Conservation (phyloP, 1,140 invertebrate species). For the Drosophila tropicalis region DNA sequence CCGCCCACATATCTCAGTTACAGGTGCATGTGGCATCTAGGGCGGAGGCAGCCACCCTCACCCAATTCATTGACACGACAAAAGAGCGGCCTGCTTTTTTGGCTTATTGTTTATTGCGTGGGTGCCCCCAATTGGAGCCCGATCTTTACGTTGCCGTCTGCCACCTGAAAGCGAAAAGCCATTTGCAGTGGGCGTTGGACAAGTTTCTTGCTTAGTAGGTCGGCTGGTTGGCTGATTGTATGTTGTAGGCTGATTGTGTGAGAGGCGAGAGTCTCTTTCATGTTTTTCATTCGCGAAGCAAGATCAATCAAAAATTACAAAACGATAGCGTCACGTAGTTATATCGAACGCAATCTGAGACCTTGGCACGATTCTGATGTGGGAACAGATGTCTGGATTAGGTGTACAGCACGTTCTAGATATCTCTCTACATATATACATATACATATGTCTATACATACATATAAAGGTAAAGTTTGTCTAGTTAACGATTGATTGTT, state of each 20-base stretch:
- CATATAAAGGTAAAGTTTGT: not conserved
- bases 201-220: conserved; percentile 54
- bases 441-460: no score
- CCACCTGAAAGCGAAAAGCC: conserved; percentile 45
- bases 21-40: conserved; percentile 11
- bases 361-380: conserved; percentile 77
- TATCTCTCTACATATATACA: no score
- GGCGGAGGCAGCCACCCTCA: conserved; percentile 4
- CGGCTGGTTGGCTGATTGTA: conserved; percentile 16
- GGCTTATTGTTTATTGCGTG: conserved; percentile 28
- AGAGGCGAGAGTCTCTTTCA: conserved; percentile 16
- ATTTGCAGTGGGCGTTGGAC: conserved; percentile 47
- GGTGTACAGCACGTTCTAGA: conserved; percentile 28
- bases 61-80: conserved; percentile 15
- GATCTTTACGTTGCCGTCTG: conserved; percentile 27
- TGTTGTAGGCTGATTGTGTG: conserved; percentile 58
- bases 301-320: conserved; percentile 57
- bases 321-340: conserved; percentile 75
- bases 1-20: conserved; percentile 5
- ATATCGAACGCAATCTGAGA: conserved; percentile 71
- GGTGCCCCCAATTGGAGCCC: conserved; percentile 14
- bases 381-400: conserved; percentile 48
- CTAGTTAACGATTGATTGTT: not conserved
- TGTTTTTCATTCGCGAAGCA: conserved; percentile 40
- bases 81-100: conserved; percentile 18